Base-by-base conservation (phyloP, 2,797 vertebrate genomes). In the Pangasius krempfi region DNA sequence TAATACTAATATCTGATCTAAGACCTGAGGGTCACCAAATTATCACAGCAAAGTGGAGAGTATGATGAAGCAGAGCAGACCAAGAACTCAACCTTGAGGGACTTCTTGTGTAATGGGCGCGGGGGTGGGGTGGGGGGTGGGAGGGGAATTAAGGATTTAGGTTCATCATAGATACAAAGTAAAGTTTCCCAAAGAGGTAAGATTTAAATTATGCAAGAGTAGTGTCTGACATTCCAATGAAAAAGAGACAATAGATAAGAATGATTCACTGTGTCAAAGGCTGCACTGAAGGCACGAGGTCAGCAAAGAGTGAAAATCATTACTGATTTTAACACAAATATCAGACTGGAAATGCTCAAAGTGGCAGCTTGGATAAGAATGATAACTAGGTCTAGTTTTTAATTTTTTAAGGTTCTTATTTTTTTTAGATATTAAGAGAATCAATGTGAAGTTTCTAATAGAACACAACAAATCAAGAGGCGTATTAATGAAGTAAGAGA, bases 231-330 rank as follows among this genome's bases (percentile, higher is more conserved):
- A 56, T 75, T 56, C 52, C 13, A 44, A 44, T 73, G 5, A 37
- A 73, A 54, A 3, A 73, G 2, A 86, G 30, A 85, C 68, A 75
- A 44, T 52, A 58, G 84, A 86, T 60, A 58, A 75, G 52, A 73
- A 56, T 40, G 13, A 56, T 18, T 84, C 47, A 33, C 2, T 50
- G 66, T 37, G 30, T 37, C 68, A 86, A 75, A 86, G 68, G 22
- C 33, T 85, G 68, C 22, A 18, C 20, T 73, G 44, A 72, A 73
- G 52, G 0, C 30, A 27, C 9, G 56, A 73, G 52, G 14, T 73
- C 68, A 86, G 30, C 84, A 27, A 44, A 44, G 50, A 75, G 3
- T 18, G 22, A 73, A 5, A 84, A 68, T 68, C 27, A 84, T 12
- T 12, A 84, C 18, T 33, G 47, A 68, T 54, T 52, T 52, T 70